Base-by-base conservation (phyloP, 2,797 vertebrate species). In the Anguilla pacifica region DNA sequence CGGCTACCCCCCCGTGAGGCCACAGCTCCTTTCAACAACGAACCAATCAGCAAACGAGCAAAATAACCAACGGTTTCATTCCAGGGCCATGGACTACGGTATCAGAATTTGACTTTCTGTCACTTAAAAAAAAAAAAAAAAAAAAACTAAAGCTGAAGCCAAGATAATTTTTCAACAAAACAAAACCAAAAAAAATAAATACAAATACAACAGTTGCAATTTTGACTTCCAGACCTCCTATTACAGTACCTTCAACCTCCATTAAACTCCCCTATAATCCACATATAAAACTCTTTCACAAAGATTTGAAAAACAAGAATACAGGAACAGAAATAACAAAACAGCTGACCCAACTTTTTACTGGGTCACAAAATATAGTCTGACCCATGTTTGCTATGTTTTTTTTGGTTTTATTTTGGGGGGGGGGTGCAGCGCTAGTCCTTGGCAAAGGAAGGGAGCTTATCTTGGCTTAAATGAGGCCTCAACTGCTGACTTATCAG, bases 401-500 rank as follows among this genome's bases (percentile, higher is more conserved):
- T 6, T 4, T 39, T 13, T 11, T 31, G 28, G 1, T 1, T 39
- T 2, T 17, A 4, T 6, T 4, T 39, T 15, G 22, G 64, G 64
- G 5, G n/a, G 7, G 72, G 31, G 10, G 72, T 2, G 70, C 1
- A 31, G 70, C 10, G 11, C 0, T 2, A 15, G 70, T 35, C 22
- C 25, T 31, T 0, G 72, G 74, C 74, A 46, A 79, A 79, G 3
- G 77, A 81, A 7, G 77, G 77, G 74, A 11, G 77, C 43, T 81
- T 81, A 81, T 81, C 77, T 81, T 51, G 6, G 77, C 43, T 49
- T 49, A 81, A 79, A 49, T 22, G 43, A 51, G 77, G 77, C 46
- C 43, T n/a, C 39, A 6, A 81, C 39, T 81, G 43, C 77, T 39
- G 72, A 77, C 72, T 81, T 81, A 81, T 81, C 77, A 81, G 17